Base-by-base conservation (phyloP, 2,888 invertebrate species). In the Neoaliturus tenellus region DNA sequence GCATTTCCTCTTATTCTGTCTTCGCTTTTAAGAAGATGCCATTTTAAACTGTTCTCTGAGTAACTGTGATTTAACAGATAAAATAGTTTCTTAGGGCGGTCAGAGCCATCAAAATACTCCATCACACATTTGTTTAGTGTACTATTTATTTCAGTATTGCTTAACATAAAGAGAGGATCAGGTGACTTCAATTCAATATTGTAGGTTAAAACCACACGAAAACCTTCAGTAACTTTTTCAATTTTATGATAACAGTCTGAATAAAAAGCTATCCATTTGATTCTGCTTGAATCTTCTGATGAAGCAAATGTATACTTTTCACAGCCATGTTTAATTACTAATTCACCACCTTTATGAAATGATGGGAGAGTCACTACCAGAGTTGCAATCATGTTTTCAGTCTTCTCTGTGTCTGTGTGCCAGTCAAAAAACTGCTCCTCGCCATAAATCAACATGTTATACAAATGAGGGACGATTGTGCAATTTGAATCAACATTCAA, bases 381-480 rank as follows among this genome's bases (percentile, higher is more conserved):
- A 58, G 58, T 58, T 1, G 58, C 58, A 28, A 58, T 28, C 58
- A 58, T 58, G 17, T 58, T 58, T 58, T 23, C 25, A 28, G 23
- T 6, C 23, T 58, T 58, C 23, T 58, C 58, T 58, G 58, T 28
- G 28, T 58, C 58, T 58, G 25, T 58, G 23, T 58, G 58, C 17
- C 8, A 4, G 8, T 58, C 23, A 28, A 58, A 58, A 25, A 58
- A 58, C 6, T 58, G 20, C 6, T 28, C 2, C 3, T 3, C 1
- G 6, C 58, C 58, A 58, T 58, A 58, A 58, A 58, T 28, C 28
- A 58, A 23, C 58, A 58, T 58, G 58, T 58, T 58, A 28, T 58
- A 14, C 6, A 58, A 25, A 58, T 58, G 58, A 58, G 58, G 58
- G 8, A 58, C 23, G 14, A 58, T 23, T 3, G 58, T 58, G 23